Percentiles rank a stretch among this genome's conserved stretches.
phyloP scores from a whole-genome alignment of 2,113 vertebrate species.

The Leptodactylus fuscus region DNA sequence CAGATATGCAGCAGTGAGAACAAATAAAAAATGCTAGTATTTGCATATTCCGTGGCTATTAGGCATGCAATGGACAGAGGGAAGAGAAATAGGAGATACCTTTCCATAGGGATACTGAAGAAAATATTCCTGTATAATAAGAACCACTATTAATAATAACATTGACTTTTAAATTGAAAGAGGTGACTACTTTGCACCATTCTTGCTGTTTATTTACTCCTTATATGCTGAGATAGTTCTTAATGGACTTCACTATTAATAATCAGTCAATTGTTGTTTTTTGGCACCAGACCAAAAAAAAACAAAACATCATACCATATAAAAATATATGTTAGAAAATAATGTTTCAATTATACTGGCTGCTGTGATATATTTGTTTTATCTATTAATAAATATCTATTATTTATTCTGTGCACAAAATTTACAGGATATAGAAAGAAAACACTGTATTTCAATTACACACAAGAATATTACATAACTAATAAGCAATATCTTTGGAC shows the following conservation, averaged over 20 bases:
- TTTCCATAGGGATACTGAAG: slow-evolving; percentile 68
- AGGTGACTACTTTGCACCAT: slow-evolving; percentile 67
- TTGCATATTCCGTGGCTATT: slow-evolving; percentile 73
- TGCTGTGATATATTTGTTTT: too few species aligned
- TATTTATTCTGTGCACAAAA: too few species aligned
- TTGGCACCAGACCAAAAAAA: background rate
- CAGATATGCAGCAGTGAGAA: slow-evolving; percentile 69
- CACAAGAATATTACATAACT: too few species aligned
- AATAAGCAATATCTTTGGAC: too few species aligned
- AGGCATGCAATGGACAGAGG: slow-evolving; percentile 65
- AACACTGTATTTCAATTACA: too few species aligned
- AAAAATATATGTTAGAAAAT: background rate
- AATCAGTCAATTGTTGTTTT: slow-evolving; percentile 65
- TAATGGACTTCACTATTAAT: slow-evolving; percentile 78
- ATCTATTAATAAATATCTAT: too few species aligned
- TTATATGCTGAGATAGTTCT: slow-evolving; percentile 73
- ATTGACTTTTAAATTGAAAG: slow-evolving; percentile 77
- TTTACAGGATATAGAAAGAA: too few species aligned
- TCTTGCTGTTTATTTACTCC: slow-evolving; percentile 72
- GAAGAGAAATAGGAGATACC: slow-evolving; percentile 64
- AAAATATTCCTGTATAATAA: slow-evolving; percentile 75
- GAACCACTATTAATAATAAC: slow-evolving; percentile 76
- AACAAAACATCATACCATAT: background rate
- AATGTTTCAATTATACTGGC: too few species aligned
- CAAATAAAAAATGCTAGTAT: slow-evolving; percentile 70